Percentiles rank a stretch among this genome's conserved stretches.
phyloP scores from a whole-genome alignment of 2,888 invertebrate genomes.

The Melipona beecheii region DNA sequence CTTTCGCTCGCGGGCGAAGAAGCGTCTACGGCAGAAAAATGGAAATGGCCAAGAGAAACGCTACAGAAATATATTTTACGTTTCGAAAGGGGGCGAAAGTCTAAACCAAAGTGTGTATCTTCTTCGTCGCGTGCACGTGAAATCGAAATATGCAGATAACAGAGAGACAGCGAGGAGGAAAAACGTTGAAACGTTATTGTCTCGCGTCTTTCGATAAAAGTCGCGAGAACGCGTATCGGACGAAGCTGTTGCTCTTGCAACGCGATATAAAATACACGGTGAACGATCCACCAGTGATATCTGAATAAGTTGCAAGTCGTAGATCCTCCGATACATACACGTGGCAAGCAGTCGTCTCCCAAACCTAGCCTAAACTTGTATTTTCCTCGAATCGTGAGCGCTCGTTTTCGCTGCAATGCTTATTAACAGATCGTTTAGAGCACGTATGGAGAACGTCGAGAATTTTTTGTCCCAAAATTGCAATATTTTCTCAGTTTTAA shows the following conservation, averaged over 20 bases:
- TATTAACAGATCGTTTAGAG: constrained; percentile 5
- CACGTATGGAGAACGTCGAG: too few relatives aligned
- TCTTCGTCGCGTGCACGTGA: not conserved
- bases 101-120: not conserved
- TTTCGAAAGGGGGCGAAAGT: too few relatives aligned
- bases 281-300: not conserved
- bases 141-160: not conserved
- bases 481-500: too few relatives aligned
- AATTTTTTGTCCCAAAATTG: too few relatives aligned
- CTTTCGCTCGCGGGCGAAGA: too few relatives aligned
- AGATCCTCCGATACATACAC: not conserved
- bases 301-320: not conserved
- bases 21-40: too few relatives aligned
- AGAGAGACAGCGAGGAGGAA: not conserved
- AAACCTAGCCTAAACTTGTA: not conserved
- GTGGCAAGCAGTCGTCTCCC: not conserved
- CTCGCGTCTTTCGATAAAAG: not conserved
- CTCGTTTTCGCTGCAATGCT: not conserved
- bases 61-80: not conserved
- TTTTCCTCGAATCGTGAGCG: not conserved
- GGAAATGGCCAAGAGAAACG: too few relatives aligned
- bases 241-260: too few relatives aligned
- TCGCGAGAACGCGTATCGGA: not conserved
- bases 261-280: too few relatives aligned
- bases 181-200: constrained; percentile 3